Conservation (phyloP, 2,113 vertebrate species). For the Galeopterus variegatus region DNA sequence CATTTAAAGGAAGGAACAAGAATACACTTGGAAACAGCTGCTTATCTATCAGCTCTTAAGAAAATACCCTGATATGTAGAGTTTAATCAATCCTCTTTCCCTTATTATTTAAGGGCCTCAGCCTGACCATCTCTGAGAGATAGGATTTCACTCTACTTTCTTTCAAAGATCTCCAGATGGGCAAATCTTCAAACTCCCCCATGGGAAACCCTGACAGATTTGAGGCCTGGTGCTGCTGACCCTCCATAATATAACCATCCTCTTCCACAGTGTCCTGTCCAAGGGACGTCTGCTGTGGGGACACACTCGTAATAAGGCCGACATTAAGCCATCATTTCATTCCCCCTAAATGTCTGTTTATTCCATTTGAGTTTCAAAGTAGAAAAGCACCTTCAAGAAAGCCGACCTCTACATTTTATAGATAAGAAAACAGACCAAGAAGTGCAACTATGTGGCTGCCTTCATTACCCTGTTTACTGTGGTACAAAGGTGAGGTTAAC, state of each 20-base stretch:
- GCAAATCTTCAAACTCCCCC: neutral
- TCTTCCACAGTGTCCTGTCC: neutral
- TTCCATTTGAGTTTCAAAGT: neutral
- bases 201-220: neutral
- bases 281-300: neutral
- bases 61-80: neutral
- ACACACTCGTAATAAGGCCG: neutral
- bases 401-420: neutral
- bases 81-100: neutral
- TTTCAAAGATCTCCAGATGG: neutral
- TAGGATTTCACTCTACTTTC: neutral
- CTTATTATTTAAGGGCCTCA: neutral
- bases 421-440: neutral
- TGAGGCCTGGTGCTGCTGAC: neutral
- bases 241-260: neutral
- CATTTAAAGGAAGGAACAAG: conserved; percentile 13
- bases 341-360: neutral
- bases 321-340: neutral
- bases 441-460: neutral
- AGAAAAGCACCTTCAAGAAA: conserved; percentile 31
- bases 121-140: neutral
- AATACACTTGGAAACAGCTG: neutral
- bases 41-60: conserved; percentile 14
- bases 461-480: neutral
- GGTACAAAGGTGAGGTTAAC: neutral